Conservation (phyloP, 2,888 invertebrate species). For the Aethes cnicana region DNA sequence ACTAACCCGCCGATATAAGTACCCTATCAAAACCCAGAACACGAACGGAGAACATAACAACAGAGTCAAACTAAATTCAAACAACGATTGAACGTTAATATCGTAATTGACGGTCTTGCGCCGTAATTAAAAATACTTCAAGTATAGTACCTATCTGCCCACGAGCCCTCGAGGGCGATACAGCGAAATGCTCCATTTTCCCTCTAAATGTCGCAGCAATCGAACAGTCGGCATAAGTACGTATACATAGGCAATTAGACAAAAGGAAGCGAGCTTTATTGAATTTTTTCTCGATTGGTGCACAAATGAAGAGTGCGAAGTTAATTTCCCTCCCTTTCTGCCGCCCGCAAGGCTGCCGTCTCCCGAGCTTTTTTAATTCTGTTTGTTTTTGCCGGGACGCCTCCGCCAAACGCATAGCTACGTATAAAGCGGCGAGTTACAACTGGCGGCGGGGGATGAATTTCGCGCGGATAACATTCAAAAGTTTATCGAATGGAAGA, state of each 20-base stretch:
- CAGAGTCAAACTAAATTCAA: neutral
- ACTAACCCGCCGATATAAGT: too few species aligned
- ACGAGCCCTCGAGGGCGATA: constrained; percentile 37
- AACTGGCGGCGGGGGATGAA: constrained; percentile 37
- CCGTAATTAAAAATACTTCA: constrained; percentile 7
- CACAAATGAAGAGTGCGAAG: constrained; percentile 74
- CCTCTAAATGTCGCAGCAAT: constrained; percentile 54
- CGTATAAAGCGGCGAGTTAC: constrained; percentile 30
- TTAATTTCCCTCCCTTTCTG: constrained; percentile 66
- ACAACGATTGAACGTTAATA: neutral
- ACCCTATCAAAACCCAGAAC: too few species aligned
- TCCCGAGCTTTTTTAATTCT: constrained; percentile 61
- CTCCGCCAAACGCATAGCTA: constrained; percentile 19
- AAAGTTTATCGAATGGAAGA: constrained; percentile 51
- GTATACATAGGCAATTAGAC: constrained; percentile 76
- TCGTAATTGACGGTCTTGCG: neutral
- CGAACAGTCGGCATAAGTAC: constrained; percentile 60
- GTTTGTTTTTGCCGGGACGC: constrained; percentile 49
- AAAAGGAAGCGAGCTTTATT: constrained; percentile 77
- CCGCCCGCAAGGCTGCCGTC: constrained; percentile 54
- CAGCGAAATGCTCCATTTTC: constrained; percentile 47
- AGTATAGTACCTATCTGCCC: constrained; percentile 14
- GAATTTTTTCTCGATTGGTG: constrained; percentile 79
- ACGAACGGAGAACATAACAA: too few species aligned
- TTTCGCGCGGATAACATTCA: constrained; percentile 49